phyloP scores from a whole-genome alignment of 1,140 invertebrate species.

The Steinernema khuongi region DNA sequence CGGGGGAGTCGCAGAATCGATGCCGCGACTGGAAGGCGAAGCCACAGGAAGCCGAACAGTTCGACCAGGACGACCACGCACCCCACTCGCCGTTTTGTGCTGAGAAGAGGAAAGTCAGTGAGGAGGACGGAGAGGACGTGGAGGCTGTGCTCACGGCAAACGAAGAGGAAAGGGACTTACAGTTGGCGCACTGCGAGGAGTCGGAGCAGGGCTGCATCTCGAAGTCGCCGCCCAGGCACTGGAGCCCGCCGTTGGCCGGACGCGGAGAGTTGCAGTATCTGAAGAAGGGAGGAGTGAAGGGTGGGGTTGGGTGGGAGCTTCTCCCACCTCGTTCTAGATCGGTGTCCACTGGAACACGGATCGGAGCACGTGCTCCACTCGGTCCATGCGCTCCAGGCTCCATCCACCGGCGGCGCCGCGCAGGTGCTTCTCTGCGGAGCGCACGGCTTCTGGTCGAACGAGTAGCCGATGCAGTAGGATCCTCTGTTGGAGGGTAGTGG shows the following conservation, averaged over 20 bases:
- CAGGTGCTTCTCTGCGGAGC: constrained; percentile 67
- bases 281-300: constrained; percentile 54
- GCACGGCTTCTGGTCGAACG: constrained; percentile 69
- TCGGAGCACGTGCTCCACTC: constrained; percentile 60
- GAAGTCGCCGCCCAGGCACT: constrained; percentile 60
- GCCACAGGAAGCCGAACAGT: constrained; percentile 58
- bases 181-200: constrained; percentile 62
- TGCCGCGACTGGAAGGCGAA: constrained; percentile 51
- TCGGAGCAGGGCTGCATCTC: constrained; percentile 59
- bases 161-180: constrained; percentile 24
- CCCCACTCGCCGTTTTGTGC: constrained; percentile 66
- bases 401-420: constrained; percentile 49
- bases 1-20: constrained; percentile 73
- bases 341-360: constrained; percentile 59
- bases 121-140: constrained; percentile 14
- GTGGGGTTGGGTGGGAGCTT: no score
- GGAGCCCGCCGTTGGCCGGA: constrained; percentile 71
- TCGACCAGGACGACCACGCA: constrained; percentile 63
- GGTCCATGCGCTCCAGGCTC: constrained; percentile 60
- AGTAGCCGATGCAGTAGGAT: constrained; percentile 65
- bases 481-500: constrained; percentile 59
- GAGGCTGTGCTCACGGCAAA: neutral
- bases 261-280: constrained; percentile 75
- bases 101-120: constrained; percentile 21
- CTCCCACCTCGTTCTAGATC: constrained; percentile 56